phyloP scores from a whole-genome alignment of 1,140 invertebrate species.

The Prorops nasuta region DNA sequence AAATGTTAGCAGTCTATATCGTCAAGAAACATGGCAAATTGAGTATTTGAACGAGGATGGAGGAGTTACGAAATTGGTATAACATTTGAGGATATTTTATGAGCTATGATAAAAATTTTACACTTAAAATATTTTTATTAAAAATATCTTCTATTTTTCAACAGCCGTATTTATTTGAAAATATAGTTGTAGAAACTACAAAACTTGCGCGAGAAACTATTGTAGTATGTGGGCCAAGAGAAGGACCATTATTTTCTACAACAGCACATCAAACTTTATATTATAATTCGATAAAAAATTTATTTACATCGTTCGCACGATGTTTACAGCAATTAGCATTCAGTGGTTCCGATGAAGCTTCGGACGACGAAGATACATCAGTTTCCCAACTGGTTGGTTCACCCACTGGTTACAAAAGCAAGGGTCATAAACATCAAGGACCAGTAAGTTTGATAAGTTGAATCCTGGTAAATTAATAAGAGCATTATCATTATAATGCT shows the following conservation, averaged over 20 bases:
- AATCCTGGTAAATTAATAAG: conserved; percentile 1
- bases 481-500: neutral
- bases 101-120: too few species aligned
- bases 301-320: conserved; percentile 67
- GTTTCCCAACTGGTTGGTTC: conserved; percentile 67
- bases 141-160: conserved; percentile 33
- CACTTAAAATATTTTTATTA: conserved; percentile 2
- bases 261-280: conserved; percentile 65
- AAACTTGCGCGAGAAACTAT: conserved; percentile 85
- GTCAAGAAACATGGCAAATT: conserved; percentile 85
- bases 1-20: conserved; percentile 74
- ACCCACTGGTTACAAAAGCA: conserved; percentile 56
- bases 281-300: conserved; percentile 68
- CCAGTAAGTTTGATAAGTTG: conserved; percentile 30
- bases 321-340: conserved; percentile 68
- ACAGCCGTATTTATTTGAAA: conserved; percentile 82
- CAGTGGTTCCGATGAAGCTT: conserved; percentile 61
- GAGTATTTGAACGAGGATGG: conserved; percentile 79
- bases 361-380: conserved; percentile 59
- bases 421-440: conserved; percentile 42
- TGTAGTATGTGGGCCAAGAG: conserved; percentile 69
- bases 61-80: conserved; percentile 79
- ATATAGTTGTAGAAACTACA: conserved; percentile 78
- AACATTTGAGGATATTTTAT: conserved; percentile 4
- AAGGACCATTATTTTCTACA: conserved; percentile 67